Percentiles rank a stretch among this genome's conserved stretches.
phyloP scores from a whole-genome alignment of 2,113 vertebrate genomes.

The Zootoca vivipara region DNA sequence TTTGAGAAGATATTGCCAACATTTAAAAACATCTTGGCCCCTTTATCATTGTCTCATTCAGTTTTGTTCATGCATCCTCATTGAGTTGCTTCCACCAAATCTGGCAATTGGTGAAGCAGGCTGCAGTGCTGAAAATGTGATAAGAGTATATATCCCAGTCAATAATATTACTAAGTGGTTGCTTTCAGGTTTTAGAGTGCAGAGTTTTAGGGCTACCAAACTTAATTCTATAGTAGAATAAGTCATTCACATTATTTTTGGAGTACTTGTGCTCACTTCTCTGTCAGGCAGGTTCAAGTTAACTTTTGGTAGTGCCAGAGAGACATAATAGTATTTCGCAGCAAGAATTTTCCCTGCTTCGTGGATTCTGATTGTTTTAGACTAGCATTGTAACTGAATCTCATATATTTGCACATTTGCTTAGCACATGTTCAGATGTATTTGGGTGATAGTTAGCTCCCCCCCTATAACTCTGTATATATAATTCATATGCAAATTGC shows the following conservation, averaged over 20 bases:
- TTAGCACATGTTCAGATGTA: background rate
- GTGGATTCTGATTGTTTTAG: background rate
- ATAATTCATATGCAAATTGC: too few species aligned
- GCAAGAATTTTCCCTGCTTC: background rate
- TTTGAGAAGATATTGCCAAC: background rate
- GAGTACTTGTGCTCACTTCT: background rate
- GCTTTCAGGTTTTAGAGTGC: background rate
- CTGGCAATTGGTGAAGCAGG: background rate
- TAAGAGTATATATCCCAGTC: background rate
- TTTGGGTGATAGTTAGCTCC: background rate
- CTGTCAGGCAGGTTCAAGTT: background rate
- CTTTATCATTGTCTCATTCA: background rate
- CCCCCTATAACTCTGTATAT: background rate
- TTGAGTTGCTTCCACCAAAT: background rate
- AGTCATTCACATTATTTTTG: background rate
- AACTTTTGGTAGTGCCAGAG: background rate
- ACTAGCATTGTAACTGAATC: background rate
- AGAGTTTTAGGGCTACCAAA: background rate
- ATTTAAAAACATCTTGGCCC: background rate
- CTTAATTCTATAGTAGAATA: background rate
- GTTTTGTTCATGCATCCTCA: background rate
- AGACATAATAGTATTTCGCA: background rate
- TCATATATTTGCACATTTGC: background rate
- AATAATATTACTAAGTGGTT: background rate
- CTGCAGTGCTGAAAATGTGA: background rate